These are phyloP conservation scores for Onychomys leucogaster DNA, from an alignment of 2,797 vertebrate species.

Conservation along the genomic window DNA sequence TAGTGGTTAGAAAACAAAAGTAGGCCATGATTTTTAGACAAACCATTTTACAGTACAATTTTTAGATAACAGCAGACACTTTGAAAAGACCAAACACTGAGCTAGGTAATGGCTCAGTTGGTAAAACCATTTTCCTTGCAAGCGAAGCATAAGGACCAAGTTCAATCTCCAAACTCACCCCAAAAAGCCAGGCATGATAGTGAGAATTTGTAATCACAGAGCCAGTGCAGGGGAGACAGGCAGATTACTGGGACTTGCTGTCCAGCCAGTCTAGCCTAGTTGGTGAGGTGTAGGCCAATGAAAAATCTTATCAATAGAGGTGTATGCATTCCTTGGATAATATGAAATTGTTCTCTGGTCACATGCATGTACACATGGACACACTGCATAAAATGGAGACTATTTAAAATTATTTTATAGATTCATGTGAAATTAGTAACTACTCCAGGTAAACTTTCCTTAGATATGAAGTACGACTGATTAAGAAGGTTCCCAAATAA, in stretches of 20 bases:
- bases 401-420: not conserved
- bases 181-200: not conserved
- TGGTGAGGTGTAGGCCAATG: not conserved
- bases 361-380: not conserved
- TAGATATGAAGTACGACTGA: not conserved
- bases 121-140: not conserved
- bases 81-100: not conserved
- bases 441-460: not conserved
- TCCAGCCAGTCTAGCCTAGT: not conserved
- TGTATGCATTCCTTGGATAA: not conserved
- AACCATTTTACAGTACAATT: constrained; percentile 4
- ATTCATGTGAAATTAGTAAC: not conserved
- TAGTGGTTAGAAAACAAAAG: constrained; percentile 31
- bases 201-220: not conserved
- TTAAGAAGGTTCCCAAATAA: not conserved
- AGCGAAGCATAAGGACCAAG: not conserved
- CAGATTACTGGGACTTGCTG: not conserved
- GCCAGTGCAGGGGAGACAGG: not conserved
- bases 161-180: not conserved
- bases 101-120: not conserved
- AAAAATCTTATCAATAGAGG: not conserved
- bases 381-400: not conserved
- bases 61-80: constrained; percentile 6
- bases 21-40: constrained; percentile 42
- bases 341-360: not conserved